A percentile compares a stretch with the other conserved stretches of the same genome.
phyloP scores from a whole-genome alignment of 2,113 vertebrate genomes.

The Protobothrops mucrosquamatus region DNA sequence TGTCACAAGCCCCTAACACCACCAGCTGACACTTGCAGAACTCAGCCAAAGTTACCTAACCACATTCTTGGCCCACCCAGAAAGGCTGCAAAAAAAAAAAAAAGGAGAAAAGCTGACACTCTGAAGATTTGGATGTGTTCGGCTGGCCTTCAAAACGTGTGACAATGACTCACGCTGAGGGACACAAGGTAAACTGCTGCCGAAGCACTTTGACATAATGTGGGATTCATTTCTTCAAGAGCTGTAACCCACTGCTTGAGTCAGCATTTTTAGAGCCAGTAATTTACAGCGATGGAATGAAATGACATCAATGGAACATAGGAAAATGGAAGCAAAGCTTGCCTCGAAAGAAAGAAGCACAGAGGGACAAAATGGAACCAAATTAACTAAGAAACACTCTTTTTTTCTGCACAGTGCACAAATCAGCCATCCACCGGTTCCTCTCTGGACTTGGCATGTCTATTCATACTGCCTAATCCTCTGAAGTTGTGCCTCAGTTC shows the following conservation, averaged over 20 bases:
- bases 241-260: slow-evolving; percentile 72
- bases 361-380: slow-evolving; percentile 20
- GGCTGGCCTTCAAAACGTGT: slow-evolving; percentile 59
- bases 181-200: slow-evolving; percentile 59
- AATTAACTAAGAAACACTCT: not conserved
- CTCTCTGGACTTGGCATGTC: not conserved
- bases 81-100: slow-evolving; percentile 55
- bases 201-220: slow-evolving; percentile 63
- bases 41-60: slow-evolving; percentile 37
- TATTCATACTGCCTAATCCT: not conserved
- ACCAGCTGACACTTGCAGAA: slow-evolving; percentile 30
- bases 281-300: slow-evolving; percentile 66
- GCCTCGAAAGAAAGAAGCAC: slow-evolving; percentile 43
- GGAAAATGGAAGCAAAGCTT: slow-evolving; percentile 53
- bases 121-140: slow-evolving; percentile 50
- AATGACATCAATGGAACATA: slow-evolving; percentile 60
- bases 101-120: slow-evolving; percentile 54
- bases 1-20: slow-evolving; percentile 40
- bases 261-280: slow-evolving; percentile 66
- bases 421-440: not conserved
- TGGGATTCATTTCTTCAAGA: slow-evolving; percentile 68
- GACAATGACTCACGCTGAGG: slow-evolving; percentile 68
- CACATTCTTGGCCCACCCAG: slow-evolving; percentile 47
- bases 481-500: not conserved
- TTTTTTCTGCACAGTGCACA: not conserved